phyloP scores from a whole-genome alignment of 2,888 invertebrate genomes.

The Julus scanicus region DNA sequence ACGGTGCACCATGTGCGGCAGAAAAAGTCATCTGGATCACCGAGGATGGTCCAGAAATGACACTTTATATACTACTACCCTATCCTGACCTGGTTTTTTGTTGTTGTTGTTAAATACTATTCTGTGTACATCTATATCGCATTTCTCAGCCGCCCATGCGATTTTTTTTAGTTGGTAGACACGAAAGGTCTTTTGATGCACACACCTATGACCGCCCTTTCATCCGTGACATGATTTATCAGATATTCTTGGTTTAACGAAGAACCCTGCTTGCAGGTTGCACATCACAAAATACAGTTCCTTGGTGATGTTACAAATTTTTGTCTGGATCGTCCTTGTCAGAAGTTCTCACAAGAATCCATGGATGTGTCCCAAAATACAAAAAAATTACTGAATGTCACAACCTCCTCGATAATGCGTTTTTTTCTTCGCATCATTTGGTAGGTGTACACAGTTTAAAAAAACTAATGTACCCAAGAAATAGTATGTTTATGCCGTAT shows the following conservation, averaged over 20 bases:
- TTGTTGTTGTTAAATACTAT: not conserved
- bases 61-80: too few relatives aligned
- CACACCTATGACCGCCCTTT: slow-evolving; percentile 7
- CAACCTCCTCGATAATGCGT: too few relatives aligned
- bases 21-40: too few relatives aligned
- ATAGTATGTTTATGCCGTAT: too few relatives aligned
- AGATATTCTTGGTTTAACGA: not conserved
- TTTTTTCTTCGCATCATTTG: too few relatives aligned
- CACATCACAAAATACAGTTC: not conserved
- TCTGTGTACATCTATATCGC: not conserved
- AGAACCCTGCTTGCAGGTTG: not conserved
- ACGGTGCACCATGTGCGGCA: too few relatives aligned
- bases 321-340: not conserved
- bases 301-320: not conserved
- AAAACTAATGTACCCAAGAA: too few relatives aligned
- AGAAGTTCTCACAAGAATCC: not conserved
- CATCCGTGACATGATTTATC: not conserved
- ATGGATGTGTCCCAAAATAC: not conserved
- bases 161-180: not conserved
- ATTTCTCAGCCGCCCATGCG: not conserved
- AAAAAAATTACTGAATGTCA: too few relatives aligned
- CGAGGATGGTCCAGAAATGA: too few relatives aligned
- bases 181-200: not conserved
- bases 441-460: too few relatives aligned
- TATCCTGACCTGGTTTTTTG: slow-evolving; percentile 14